phyloP scores from a whole-genome alignment of 2,888 invertebrate genomes.

The Rotaria sp. region DNA sequence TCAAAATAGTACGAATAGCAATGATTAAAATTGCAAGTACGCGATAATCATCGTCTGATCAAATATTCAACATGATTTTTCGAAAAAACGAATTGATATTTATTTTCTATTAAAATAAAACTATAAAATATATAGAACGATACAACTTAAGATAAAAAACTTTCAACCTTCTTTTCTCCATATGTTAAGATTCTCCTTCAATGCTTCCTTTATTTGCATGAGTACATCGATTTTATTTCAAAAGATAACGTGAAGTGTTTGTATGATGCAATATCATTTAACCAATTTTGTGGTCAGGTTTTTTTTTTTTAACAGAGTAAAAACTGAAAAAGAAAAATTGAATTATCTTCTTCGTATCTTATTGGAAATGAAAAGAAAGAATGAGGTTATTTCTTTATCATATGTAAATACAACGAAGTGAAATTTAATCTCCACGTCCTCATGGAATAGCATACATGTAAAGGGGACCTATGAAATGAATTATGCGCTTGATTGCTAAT shows the following conservation, averaged over 20 bases:
- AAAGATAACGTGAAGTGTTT: not conserved
- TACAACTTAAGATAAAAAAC: too few relatives aligned
- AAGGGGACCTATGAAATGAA: not conserved
- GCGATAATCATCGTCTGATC: not conserved
- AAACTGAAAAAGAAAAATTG: too few relatives aligned
- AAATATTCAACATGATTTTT: not conserved
- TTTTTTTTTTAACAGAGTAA: too few relatives aligned
- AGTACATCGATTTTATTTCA: not conserved
- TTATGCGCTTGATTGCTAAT: not conserved
- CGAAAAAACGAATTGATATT: not conserved
- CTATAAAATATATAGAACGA: too few relatives aligned
- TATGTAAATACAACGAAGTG: not conserved
- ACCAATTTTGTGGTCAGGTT: not conserved
- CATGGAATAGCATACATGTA: too few relatives aligned
- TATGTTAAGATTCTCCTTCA: not conserved
- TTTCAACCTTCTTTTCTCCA: not conserved
- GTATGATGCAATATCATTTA: not conserved
- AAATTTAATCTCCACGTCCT: not conserved
- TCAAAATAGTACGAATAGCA: too few relatives aligned
- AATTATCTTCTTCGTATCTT: too few relatives aligned
- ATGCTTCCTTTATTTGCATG: not conserved
- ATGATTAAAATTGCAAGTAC: too few relatives aligned
- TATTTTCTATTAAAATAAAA: not conserved
- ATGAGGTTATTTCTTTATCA: not conserved
- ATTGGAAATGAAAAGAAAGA: not conserved